These are phyloP conservation scores for Polyergus mexicanus DNA, from an alignment of 1,140 invertebrate species.

Conservation along the genomic window DNA sequence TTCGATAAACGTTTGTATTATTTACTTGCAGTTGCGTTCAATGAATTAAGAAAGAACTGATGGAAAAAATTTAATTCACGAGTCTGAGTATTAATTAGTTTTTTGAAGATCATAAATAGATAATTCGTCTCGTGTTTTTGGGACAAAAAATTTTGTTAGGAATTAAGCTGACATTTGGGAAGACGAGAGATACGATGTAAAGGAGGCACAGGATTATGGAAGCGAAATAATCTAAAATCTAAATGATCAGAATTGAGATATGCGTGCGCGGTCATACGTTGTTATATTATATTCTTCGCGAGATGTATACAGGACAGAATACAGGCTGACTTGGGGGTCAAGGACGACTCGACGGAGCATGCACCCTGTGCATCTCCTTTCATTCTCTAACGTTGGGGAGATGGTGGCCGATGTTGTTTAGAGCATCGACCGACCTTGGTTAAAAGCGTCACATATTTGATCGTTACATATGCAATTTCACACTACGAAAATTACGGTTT, in stretches of 20 bases:
- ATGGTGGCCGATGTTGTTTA: constrained; percentile 39
- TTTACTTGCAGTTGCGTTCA: background rate
- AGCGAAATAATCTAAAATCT: constrained; percentile 20
- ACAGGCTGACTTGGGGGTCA: constrained; percentile 75
- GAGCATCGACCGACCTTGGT: constrained; percentile 62
- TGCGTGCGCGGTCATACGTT: constrained; percentile 41
- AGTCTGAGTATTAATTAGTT: background rate
- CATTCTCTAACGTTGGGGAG: constrained; percentile 37
- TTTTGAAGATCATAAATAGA: background rate
- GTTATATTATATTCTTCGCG: constrained; percentile 72
- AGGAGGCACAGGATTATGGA: background rate
- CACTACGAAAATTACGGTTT: background rate
- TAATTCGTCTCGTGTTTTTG: background rate
- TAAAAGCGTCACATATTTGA: constrained; percentile 25
- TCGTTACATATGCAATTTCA: constrained; percentile 4
- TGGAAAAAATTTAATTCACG: constrained; percentile 20
- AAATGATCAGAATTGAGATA: constrained; percentile 45
- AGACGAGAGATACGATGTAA: background rate
- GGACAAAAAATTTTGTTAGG: background rate
- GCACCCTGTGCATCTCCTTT: constrained; percentile 60
- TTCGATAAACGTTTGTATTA: constrained; percentile 25
- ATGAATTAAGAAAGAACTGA: background rate
- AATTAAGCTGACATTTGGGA: background rate
- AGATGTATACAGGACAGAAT: constrained; percentile 72
- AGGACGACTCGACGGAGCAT: constrained; percentile 74